Evolutionary conservation across 2,113 vertebrate genomes (phyloP).

Genomic region (Oncorhynchus masou): DNA sequence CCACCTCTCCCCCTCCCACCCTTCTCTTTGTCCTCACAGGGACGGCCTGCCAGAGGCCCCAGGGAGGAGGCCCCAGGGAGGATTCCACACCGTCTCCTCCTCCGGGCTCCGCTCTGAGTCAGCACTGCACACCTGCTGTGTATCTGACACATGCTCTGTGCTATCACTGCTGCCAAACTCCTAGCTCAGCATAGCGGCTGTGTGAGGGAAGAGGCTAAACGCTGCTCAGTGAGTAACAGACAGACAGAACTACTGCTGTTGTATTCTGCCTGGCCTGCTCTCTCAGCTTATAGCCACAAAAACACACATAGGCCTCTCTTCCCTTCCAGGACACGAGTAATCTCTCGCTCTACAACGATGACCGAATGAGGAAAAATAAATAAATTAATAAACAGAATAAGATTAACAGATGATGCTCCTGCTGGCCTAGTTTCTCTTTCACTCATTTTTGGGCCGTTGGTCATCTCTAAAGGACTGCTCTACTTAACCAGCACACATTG

Average conservation of each 20-base stretch:
- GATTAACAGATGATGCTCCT: constrained; percentile 41
- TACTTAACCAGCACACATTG: constrained; percentile 16
- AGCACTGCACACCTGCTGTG: not conserved
- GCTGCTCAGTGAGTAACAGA: too few species aligned
- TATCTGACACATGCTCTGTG: not conserved
- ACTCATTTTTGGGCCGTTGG: not conserved
- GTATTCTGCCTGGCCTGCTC: too few species aligned
- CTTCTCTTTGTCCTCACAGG: not conserved
- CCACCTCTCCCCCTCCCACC: not conserved
- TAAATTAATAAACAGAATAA: constrained; percentile 30
- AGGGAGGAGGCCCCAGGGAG: not conserved
- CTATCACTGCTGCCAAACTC: too few species aligned
- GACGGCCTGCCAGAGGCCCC: too few species aligned
- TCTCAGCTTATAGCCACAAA: not conserved
- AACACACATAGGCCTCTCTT: not conserved
- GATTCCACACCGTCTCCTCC: not conserved
- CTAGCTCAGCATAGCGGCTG: too few species aligned
- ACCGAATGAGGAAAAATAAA: not conserved
- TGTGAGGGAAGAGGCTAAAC: too few species aligned
- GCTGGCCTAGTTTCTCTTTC: constrained; percentile 21
- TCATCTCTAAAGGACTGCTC: constrained; percentile 7
- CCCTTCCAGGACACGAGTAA: not conserved
- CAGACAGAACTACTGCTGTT: too few species aligned
- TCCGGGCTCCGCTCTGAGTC: not conserved
- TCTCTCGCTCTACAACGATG: not conserved